Conservation (phyloP, 2,797 vertebrate species). For the Xerus rutilus region DNA sequence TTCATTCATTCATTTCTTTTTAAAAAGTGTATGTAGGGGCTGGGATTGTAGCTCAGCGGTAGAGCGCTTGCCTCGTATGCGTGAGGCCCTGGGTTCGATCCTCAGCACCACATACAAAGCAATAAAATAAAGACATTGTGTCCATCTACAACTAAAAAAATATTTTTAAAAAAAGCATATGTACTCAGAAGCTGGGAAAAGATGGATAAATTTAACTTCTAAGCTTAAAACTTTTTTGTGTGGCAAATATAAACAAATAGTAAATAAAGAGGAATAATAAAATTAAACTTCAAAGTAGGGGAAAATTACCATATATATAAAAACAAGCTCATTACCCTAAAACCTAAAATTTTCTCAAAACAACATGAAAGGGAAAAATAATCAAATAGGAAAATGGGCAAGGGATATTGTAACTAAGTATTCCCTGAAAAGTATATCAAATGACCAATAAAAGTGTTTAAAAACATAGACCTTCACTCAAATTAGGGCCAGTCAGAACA, state of each 20-base stretch:
- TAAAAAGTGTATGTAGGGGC: not conserved
- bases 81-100: no score
- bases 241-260: not conserved
- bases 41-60: not conserved
- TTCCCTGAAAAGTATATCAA: not conserved
- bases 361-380: not conserved
- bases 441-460: not conserved
- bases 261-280: not conserved
- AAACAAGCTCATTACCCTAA: not conserved
- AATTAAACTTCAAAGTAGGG: not conserved
- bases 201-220: not conserved
- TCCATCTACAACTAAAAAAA: no score
- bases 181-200: not conserved
- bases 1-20: not conserved
- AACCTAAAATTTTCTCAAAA: not conserved
- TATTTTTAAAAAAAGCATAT: not conserved
- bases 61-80: no score
- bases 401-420: not conserved
- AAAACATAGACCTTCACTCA: not conserved
- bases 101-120: no score
- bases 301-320: not conserved
- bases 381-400: not conserved
- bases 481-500: not conserved
- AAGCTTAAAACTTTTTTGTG: not conserved
- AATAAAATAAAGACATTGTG: no score